These are phyloP conservation scores for Bovichtus variegatus DNA, from an alignment of 2,797 vertebrate genomes.

Conservation along the genomic window DNA sequence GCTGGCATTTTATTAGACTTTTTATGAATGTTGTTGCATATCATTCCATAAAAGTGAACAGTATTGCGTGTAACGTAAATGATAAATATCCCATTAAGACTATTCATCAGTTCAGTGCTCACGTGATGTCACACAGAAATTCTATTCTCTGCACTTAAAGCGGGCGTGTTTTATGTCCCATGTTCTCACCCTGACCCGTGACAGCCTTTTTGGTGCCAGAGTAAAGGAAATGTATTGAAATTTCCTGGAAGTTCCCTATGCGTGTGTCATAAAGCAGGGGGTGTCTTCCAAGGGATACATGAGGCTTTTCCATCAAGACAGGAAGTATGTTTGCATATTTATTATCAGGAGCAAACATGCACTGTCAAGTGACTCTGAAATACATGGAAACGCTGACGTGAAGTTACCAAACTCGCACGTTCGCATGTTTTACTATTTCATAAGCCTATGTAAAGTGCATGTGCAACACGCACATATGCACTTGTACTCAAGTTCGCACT, in stretches of 20 bases:
- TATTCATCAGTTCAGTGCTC: neutral
- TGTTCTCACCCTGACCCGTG: slow-evolving; percentile 50
- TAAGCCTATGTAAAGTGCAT: neutral
- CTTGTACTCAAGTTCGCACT: neutral
- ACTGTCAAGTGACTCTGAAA: slow-evolving; percentile 43
- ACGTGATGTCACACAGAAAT: neutral
- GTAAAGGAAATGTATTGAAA: slow-evolving; percentile 59
- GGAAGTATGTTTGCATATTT: slow-evolving; percentile 55
- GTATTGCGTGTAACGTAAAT: neutral
- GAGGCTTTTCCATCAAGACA: slow-evolving; percentile 43
- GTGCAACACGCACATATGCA: neutral
- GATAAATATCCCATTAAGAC: neutral
- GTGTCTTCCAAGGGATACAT: slow-evolving; percentile 8
- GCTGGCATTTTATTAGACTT: neutral
- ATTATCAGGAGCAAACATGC: slow-evolving; percentile 38
- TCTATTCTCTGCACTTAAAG: slow-evolving; percentile 16
- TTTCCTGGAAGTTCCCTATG: slow-evolving; percentile 70
- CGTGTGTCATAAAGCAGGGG: slow-evolving; percentile 39
- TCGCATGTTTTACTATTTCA: slow-evolving; percentile 21
- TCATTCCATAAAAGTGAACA: neutral
- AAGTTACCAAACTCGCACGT: neutral
- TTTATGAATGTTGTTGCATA: neutral
- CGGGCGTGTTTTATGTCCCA: slow-evolving; percentile 24
- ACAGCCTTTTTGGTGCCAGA: slow-evolving; percentile 53
- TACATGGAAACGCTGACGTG: slow-evolving; percentile 50